Evolutionary conservation across 2,797 vertebrate species (phyloP), one percentile per base, ranked within the genome.

Genomic region (Triplophysa bombifrons): DNA sequence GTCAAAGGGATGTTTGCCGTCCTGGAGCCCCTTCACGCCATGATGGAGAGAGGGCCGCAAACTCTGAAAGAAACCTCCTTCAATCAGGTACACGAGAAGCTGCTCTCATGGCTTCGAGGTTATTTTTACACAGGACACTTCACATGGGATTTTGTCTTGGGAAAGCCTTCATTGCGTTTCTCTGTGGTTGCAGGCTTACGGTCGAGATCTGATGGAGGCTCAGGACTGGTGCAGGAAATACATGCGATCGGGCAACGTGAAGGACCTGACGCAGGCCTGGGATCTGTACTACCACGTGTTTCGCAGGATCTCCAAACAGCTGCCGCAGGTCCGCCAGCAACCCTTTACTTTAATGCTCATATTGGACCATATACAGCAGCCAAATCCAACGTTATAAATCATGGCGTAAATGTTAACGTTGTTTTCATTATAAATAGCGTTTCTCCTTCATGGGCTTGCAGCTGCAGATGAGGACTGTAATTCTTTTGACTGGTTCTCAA

Each of bases 1-100:
- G 98, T 99, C 58, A 99, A 98, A 88, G 98, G 98, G 80, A 99
- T 99, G 98, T 99, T 99, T 69, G 97, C 98, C 51, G 98, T 99
- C 86, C 92, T 99, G 86, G 98, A 99, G 77, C 98, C 98, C 3
- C 93, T 99, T 17, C 98, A 99, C 2, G 97, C 97, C 27, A 99
- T 99, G 98, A 99, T 99, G 98, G 98, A 99, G 76, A 91, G 98
- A 56, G 98, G 98, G 4, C 98, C 98, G 0, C 98, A 99, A 91
- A 99, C 98, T 0, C 94, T 99, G 46, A 99, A 99, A 88, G 98
- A 99, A 85, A 99, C 98, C 0, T 99, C 98, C 56, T 99, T 99
- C 84, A 99, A 99, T 88, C 98, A 99, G 97, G 98, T 98, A 85
- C 0, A 34, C 14, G 2, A 34, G 34, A 34, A 34, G 34, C 34